These are phyloP conservation scores for Nowickia ferox DNA, from an alignment of 2,888 invertebrate species.

Conservation along the genomic window DNA sequence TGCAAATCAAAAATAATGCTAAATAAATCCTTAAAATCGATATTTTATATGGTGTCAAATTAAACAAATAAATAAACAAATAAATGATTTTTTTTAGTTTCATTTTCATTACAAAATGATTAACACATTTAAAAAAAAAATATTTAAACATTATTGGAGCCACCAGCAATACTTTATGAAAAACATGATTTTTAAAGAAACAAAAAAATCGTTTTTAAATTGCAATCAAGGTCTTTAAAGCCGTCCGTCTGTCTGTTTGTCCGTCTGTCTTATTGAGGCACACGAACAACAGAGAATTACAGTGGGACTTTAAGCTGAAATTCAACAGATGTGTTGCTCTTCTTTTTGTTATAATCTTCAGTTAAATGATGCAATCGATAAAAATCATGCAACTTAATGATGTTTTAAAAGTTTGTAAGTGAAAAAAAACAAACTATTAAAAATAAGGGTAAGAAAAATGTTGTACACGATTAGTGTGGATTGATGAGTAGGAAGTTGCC, in stretches of 20 bases:
- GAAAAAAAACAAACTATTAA: background rate
- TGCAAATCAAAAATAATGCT: background rate
- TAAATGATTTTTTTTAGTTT: constrained; percentile 31
- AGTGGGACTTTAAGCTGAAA: constrained; percentile 18
- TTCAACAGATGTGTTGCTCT: background rate
- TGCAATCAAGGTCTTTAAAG: constrained; percentile 56
- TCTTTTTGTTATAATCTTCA: constrained; percentile 37
- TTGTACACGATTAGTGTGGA: background rate
- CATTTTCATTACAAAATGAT: constrained; percentile 50
- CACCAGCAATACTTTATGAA: background rate
- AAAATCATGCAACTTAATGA: constrained; percentile 25
- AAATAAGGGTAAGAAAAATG: constrained; percentile 16
- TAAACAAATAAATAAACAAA: constrained; percentile 56
- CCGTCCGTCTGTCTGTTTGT: background rate
- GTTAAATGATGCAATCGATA: constrained; percentile 53
- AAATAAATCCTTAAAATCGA: constrained; percentile 43
- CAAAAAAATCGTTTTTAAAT: constrained; percentile 41
- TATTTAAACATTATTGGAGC: background rate
- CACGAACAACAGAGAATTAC: constrained; percentile 38
- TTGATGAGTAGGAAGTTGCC: constrained; percentile 7
- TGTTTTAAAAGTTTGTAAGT: constrained; percentile 5
- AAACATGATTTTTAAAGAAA: background rate
- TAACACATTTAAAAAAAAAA: background rate
- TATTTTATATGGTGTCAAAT: constrained; percentile 61
- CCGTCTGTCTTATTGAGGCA: background rate